Base-by-base conservation (phyloP, 2,888 invertebrate species). In the Tanytarsus gracilentus region DNA sequence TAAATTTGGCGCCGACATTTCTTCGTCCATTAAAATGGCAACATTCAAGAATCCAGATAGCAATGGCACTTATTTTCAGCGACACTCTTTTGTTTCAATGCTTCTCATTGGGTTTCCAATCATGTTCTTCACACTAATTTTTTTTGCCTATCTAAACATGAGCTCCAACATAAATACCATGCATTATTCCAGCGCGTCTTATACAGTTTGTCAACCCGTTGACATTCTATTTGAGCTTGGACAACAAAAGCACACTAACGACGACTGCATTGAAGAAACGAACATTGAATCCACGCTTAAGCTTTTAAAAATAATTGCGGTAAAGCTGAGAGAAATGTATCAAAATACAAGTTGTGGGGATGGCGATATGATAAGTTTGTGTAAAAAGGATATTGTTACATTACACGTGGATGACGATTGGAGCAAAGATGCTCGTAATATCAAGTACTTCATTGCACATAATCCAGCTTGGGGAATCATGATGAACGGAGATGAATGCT, bases 381-480 rank as follows among this genome's bases (percentile, higher is more conserved):
- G n/a, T n/a, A n/a, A n/a, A n/a, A 44, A 25, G 11, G n/a, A 26
- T 27, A 1, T 21, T 21, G 11, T 33, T 2, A 27, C 49, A 8
- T 29, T 59, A 33, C 49, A 49, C n/a, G 21, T 60, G 2, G 27
- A 25, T 7, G 60, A 50, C 14, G 23, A 33, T 30, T 50, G 14
- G 50, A 14, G 36, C 23, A 76, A 74, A 40, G 83, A 80, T 69
- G 72, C 82, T 18, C 78, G 81, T 64, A 85, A 83, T 67, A 77
- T 85, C 53, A 80, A 86, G 68, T 79, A 88, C 50, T 72, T 88
- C 50, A 77, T 84, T 11, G 77, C 83, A 36, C 77, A 78, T 62
- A 89, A 88, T 70, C 84, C 85, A 0, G 78, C 83, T 53, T 87
- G 87, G 88, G 84, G 83, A 8, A 77, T 64, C 76, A 86, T 11